Conservation (phyloP, 2,888 invertebrate genomes). For the Microchrysa polita region DNA sequence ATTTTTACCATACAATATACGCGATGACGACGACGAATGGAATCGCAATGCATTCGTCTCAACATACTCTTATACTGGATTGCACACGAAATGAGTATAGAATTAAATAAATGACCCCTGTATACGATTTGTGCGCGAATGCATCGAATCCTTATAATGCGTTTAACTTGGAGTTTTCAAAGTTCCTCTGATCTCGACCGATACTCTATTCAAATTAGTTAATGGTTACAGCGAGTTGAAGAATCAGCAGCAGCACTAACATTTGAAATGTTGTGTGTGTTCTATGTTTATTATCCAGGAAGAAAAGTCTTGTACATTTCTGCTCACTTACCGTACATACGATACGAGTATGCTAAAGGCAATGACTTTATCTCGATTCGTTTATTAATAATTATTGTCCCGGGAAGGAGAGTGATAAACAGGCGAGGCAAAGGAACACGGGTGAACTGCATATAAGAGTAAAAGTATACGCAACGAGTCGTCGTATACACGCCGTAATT, state of each 20-base stretch:
- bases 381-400: slow-evolving; percentile 35
- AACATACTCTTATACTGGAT: background rate
- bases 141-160: slow-evolving; percentile 1
- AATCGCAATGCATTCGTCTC: background rate
- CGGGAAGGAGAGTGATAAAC: slow-evolving; percentile 24
- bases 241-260: too few species aligned
- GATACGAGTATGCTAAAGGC: slow-evolving; percentile 13
- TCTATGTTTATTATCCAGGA: slow-evolving; percentile 41
- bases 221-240: slow-evolving; percentile 16
- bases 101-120: slow-evolving; percentile 32
- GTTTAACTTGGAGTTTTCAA: background rate
- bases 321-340: background rate
- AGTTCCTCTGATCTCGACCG: slow-evolving; percentile 39
- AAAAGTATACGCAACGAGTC: slow-evolving; percentile 25
- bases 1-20: background rate
- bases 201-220: slow-evolving; percentile 44
- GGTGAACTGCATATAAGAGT: slow-evolving; percentile 23
- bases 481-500: slow-evolving; percentile 15
- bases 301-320: slow-evolving; percentile 18
- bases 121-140: slow-evolving; percentile 20
- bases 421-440: slow-evolving; percentile 21
- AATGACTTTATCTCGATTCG: slow-evolving; percentile 39
- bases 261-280: background rate
- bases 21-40: background rate
- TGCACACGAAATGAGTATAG: background rate